Evolutionary conservation across 2,797 vertebrate genomes (phyloP).

Genomic region (Gymnodraco acuticeps): DNA sequence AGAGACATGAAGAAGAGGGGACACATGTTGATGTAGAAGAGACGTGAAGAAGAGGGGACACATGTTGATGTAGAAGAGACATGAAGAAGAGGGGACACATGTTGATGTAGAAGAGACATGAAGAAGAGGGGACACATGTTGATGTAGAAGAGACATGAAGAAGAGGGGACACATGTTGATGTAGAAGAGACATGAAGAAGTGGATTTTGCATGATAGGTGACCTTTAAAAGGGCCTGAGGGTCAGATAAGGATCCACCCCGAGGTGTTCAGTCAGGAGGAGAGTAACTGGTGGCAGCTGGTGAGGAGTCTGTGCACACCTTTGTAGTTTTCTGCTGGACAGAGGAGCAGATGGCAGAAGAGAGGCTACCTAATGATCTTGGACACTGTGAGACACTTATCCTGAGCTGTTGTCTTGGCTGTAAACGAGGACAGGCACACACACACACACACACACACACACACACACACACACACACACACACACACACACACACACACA

Average conservation of each 20-base stretch:
- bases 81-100: too few relatives aligned
- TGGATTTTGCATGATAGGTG: too few relatives aligned
- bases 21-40: too few relatives aligned
- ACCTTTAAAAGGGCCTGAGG: not conserved
- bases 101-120: too few relatives aligned
- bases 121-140: too few relatives aligned
- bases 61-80: too few relatives aligned
- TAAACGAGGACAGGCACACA: conserved; percentile 12
- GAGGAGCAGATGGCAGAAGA: conserved; percentile 59
- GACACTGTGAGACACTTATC: conserved; percentile 41
- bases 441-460: not conserved
- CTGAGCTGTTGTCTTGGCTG: conserved; percentile 21
- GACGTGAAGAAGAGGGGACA: too few relatives aligned
- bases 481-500: not conserved
- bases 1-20: too few relatives aligned
- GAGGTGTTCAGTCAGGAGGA: conserved; percentile 25
- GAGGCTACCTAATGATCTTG: conserved; percentile 51
- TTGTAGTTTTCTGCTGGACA: conserved; percentile 43
- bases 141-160: too few relatives aligned
- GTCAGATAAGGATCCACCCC: conserved; percentile 5
- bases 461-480: not conserved
- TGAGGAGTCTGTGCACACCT: conserved; percentile 22
- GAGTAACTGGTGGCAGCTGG: conserved; percentile 36
- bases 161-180: too few relatives aligned
- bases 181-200: too few relatives aligned